Base-by-base conservation (phyloP, 37 sponge, comb jelly and placozoan species). In the Sycon ciliatum region DNA sequence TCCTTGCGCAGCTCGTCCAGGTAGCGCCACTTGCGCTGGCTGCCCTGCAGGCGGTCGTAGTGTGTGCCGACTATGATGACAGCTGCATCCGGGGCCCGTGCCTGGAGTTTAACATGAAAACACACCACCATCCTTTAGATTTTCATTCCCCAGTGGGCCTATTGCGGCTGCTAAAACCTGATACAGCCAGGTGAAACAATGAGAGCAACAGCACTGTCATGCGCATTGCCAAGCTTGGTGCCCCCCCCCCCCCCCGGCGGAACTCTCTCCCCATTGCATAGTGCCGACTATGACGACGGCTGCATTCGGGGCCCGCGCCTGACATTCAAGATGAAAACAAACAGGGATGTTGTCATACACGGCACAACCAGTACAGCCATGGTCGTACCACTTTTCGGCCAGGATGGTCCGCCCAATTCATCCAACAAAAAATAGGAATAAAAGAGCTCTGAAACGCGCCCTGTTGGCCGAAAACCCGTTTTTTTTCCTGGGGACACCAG, bases 41-140 rank as follows among this genome's bases (percentile, higher is more conserved):
- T 79, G 31, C 57, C 60, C 76, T 73, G 76, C 9, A 84, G 67
- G n/a, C 4, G 22, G 72, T 92, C 93, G 38, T 71, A 39, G 76
- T 92, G 88, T 20, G 93, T 84, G 36, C 93, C 93, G 30, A 92
- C 82, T 20, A 92, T 73, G 18, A 92, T 75, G 58, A 92, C 93
- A 30, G 93, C 85, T 32, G 93, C 88, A 6, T 74, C 82, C 13
- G 93, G 93, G 22, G 93, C 93, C 30, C 93, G 68, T 0, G 92
- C 85, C 88, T 91, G 58, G 5, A 32, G 20, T 28, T 4, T 34
- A 9, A 38, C 7, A 16, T 4, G 56, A 3, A 7, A 6, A 74
- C 13, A 61, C 20, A 34, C 36, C n/a, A 22, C n/a, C 7, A 35
- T 6, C 16, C 9, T 11, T 22, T 13, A 35, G 33, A 67, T n/a